Evolutionary conservation across 2,888 invertebrate genomes (phyloP).

Genomic region (Carterocephalus palaemon): DNA sequence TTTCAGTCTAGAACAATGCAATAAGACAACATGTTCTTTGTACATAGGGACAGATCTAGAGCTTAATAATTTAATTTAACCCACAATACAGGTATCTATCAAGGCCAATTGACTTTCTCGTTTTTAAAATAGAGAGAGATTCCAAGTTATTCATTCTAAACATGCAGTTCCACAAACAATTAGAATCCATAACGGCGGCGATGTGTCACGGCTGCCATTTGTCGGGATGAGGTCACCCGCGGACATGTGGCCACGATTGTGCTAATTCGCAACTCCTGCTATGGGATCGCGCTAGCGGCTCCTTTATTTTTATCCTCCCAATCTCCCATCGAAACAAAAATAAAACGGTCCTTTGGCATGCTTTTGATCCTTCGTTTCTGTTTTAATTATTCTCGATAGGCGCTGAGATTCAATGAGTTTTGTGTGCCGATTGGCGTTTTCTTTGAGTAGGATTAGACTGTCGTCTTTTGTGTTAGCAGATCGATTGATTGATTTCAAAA

Average conservation of each 20-base stretch:
- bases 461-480: too few relatives aligned
- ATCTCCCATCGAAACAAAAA: constrained; percentile 10
- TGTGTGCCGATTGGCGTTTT: too few relatives aligned
- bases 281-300: constrained; percentile 23
- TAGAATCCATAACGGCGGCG: constrained; percentile 17
- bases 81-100: too few relatives aligned
- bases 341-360: constrained; percentile 11
- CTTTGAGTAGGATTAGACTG: too few relatives aligned
- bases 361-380: constrained; percentile 11
- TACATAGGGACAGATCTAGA: too few relatives aligned
- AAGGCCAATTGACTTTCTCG: too few relatives aligned
- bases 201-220: constrained; percentile 35
- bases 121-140: constrained; percentile 3
- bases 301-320: constrained; percentile 10
- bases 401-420: not conserved
- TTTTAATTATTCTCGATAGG: constrained; percentile 4
- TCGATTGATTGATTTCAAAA: too few relatives aligned
- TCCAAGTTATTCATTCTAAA: constrained; percentile 4
- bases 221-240: constrained; percentile 44
- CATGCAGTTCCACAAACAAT: constrained; percentile 22
- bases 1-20: too few relatives aligned
- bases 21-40: too few relatives aligned
- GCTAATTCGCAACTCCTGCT: constrained; percentile 26
- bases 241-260: constrained; percentile 29
- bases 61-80: too few relatives aligned